These are phyloP conservation scores for Melozone crissalis DNA, from an alignment of 2,113 vertebrate genomes.

Conservation along the genomic window DNA sequence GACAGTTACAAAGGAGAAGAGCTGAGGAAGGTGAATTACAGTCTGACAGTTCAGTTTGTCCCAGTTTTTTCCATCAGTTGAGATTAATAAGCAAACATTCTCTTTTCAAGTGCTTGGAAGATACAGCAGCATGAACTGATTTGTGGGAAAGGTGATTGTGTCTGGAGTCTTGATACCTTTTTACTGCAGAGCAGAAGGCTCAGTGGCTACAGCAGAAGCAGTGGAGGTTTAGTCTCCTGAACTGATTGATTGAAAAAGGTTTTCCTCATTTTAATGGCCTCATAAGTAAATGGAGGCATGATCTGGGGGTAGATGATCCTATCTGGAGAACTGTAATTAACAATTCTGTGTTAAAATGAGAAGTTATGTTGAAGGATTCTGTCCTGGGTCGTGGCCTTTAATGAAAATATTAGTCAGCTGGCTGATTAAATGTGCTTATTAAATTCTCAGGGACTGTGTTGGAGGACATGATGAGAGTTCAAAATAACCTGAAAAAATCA, in stretches of 20 bases:
- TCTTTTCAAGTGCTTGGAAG: neutral
- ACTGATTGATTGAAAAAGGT: neutral
- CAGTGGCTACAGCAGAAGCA: neutral
- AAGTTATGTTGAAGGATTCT: neutral
- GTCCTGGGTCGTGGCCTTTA: neutral
- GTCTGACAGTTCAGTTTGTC: neutral
- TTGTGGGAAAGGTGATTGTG: neutral
- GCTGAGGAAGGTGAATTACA: neutral
- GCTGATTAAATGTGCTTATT: slow-evolving; percentile 18
- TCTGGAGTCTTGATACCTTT: neutral
- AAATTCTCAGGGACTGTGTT: neutral
- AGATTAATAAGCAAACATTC: neutral
- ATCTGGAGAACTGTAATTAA: neutral
- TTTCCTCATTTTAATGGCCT: neutral
- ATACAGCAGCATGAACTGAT: neutral
- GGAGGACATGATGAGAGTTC: neutral
- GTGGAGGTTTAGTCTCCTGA: neutral
- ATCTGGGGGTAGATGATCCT: neutral
- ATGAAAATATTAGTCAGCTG: neutral
- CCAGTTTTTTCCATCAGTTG: neutral
- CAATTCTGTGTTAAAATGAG: neutral
- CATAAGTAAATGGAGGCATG: neutral
- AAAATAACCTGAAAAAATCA: neutral
- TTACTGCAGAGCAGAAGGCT: neutral
- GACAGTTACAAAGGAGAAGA: neutral